A percentile compares a stretch with the other conserved stretches of the same genome.
Evolutionary conservation across 2,888 invertebrate species (phyloP).

Genomic region (Papilio elwesi): DNA sequence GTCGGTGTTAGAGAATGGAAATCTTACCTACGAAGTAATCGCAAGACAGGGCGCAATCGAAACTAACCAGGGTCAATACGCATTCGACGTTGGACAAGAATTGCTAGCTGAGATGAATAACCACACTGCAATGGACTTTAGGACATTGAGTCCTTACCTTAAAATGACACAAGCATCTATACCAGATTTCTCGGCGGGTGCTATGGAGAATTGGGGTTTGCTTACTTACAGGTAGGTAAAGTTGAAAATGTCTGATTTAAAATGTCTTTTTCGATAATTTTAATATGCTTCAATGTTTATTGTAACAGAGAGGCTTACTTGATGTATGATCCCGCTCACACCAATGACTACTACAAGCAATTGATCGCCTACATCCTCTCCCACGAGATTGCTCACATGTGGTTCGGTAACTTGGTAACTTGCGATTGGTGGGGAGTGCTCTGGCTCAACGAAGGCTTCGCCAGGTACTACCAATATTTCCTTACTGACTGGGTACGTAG

Average conservation of each 20-base stretch:
- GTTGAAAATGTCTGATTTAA: neutral
- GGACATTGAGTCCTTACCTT: conserved; percentile 71
- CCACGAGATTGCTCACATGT: conserved; percentile 90
- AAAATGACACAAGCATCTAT: conserved; percentile 90
- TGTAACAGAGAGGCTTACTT: conserved; percentile 73
- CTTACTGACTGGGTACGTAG: conserved; percentile 80
- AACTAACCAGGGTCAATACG: conserved; percentile 66
- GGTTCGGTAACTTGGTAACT: conserved; percentile 88
- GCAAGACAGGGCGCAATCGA: conserved; percentile 73
- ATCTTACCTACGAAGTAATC: conserved; percentile 69
- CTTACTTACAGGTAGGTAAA: conserved; percentile 87
- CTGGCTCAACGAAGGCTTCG: conserved; percentile 88
- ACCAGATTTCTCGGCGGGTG: conserved; percentile 90
- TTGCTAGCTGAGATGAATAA: conserved; percentile 79
- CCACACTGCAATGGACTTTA: conserved; percentile 81
- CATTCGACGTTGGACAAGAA: conserved; percentile 69
- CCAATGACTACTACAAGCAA: conserved; percentile 76
- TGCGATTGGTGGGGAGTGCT: conserved; percentile 87
- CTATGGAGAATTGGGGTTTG: conserved; percentile 95
- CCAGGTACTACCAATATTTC: conserved; percentile 89
- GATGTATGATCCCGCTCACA: conserved; percentile 70
- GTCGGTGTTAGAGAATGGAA: conserved; percentile 39
- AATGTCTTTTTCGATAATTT: neutral
- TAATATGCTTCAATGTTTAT: conserved; percentile 14
- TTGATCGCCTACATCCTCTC: conserved; percentile 84